Evolutionary conservation across 1,140 invertebrate species (phyloP), one percentile per base, ranked within the genome.

Genomic region (Sitophilus oryzae): DNA sequence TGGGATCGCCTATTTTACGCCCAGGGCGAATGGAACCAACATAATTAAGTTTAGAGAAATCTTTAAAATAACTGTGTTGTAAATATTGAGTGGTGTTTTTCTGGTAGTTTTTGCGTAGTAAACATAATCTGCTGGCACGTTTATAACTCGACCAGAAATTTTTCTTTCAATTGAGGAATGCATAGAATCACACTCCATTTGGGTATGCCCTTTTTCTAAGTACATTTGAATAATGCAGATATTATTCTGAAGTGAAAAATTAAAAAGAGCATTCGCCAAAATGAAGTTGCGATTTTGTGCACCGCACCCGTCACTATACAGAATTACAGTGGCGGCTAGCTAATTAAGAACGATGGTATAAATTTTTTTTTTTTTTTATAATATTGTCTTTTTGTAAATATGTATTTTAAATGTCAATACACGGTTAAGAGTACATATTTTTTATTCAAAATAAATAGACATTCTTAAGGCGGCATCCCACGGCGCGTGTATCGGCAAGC

Each of bases 241-340:
- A 34, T 53, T 25, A 38, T 50, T 51, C 14, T 51, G 8, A 11
- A 55, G 10, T 21, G 45, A 37, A 45, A 60, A 25, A 30, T 60
- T 57, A 3, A 45, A 57, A 25, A 59, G 8, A 2, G 36, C 52
- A 46, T 59, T 62, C 14, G 47, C n/a, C 19, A 56, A 45, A 52
- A 10, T 43, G 8, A 10, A 46, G n/a, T 63, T 61, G 2, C 61
- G 21, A 16, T 63, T 61, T 23, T 63, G 59, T 6, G 15, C n/a
- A n/a, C n/a, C n/a, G n/a, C n/a, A n/a, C n/a, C n/a, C n/a, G n/a
- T n/a, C n/a, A n/a, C n/a, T n/a, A n/a, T n/a, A n/a, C n/a, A n/a
- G n/a, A n/a, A n/a, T n/a, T n/a, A n/a, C n/a, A n/a, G n/a, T n/a
- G n/a, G n/a, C n/a, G n/a, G n/a, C n/a, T n/a, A n/a, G n/a, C n/a